phyloP scores from a whole-genome alignment of 2,113 vertebrate species.

The Asarcornis scutulata region DNA sequence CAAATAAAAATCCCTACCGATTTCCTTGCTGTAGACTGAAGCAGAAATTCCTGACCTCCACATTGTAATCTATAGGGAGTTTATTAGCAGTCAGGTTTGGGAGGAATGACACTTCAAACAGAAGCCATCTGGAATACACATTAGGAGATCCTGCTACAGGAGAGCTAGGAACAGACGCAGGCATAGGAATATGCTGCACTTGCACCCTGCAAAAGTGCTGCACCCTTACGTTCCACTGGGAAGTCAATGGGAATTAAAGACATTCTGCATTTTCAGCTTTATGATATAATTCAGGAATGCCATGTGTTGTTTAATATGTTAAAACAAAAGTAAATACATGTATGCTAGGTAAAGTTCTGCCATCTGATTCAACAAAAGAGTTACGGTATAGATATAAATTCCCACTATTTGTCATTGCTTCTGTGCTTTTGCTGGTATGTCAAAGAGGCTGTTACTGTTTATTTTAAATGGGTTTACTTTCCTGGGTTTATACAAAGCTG shows the following conservation, averaged over 20 bases:
- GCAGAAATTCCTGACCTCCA: conserved; percentile 9
- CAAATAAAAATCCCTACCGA: not conserved
- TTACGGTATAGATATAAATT: not conserved
- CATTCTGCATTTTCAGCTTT: not conserved
- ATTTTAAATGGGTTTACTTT: conserved; percentile 49
- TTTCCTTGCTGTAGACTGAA: not conserved
- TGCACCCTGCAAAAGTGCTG: not conserved
- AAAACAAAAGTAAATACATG: conserved; percentile 10
- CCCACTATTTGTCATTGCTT: not conserved
- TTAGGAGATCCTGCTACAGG: not conserved
- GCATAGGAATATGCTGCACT: not conserved
- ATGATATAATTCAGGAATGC: not conserved
- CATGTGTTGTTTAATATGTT: not conserved
- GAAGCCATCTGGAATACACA: conserved; percentile 16
- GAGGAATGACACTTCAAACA: conserved; percentile 20
- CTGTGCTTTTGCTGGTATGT: not conserved
- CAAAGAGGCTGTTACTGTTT: not conserved
- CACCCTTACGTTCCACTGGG: not conserved
- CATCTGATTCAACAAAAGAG: not conserved
- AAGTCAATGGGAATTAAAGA: not conserved
- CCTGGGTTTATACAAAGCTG: conserved; percentile 77
- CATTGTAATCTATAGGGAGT: not conserved
- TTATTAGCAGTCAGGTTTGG: not conserved
- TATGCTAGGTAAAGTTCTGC: not conserved
- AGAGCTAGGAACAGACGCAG: not conserved